These are phyloP conservation scores for Gymnorhina tibicen DNA, from an alignment of 2,113 vertebrate species.

Conservation along the genomic window DNA sequence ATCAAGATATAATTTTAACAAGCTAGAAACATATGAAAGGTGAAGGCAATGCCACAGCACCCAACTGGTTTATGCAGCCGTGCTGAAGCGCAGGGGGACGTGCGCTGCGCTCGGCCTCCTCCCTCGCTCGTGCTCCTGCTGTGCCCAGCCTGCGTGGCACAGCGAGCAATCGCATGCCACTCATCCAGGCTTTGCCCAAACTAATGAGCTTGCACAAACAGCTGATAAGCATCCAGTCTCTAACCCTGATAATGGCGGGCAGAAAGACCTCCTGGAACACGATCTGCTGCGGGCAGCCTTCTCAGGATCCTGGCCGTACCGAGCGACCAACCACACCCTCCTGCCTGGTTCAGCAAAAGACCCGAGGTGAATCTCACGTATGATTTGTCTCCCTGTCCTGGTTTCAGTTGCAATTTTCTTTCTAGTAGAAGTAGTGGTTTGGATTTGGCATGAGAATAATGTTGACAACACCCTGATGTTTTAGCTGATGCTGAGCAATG, in stretches of 20 bases:
- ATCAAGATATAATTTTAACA: conserved; percentile 42
- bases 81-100: neutral
- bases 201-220: neutral
- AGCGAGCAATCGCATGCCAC: neutral
- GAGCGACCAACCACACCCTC: neutral
- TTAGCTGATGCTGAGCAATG: neutral
- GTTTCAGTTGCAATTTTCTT: neutral
- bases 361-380: fast-evolving
- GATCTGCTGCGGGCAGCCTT: neutral
- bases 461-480: neutral
- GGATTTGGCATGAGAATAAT: neutral
- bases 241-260: neutral
- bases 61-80: neutral
- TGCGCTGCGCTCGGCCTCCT: neutral
- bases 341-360: neutral
- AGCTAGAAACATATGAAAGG: conserved; percentile 42
- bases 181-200: neutral
- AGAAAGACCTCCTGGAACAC: neutral
- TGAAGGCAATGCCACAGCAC: conserved; percentile 21
- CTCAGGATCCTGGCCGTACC: neutral
- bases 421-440: neutral
- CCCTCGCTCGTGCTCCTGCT: neutral
- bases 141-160: neutral
- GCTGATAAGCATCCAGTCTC: neutral
- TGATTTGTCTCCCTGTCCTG: neutral